Evolutionary conservation across 2,797 vertebrate species (phyloP), one percentile per base, ranked within the genome.

Genomic region (Hephaestus fuliginosus): DNA sequence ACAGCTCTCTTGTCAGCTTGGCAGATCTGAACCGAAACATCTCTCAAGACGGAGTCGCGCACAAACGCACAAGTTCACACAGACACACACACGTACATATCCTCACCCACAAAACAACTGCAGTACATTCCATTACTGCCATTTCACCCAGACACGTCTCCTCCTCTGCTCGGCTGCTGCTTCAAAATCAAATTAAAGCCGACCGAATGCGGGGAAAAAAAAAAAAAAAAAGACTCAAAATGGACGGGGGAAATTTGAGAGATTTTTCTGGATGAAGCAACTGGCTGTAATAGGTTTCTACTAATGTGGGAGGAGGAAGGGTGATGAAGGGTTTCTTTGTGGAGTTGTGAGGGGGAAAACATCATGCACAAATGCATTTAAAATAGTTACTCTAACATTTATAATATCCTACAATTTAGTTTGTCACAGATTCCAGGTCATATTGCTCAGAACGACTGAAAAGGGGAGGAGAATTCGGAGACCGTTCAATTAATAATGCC

Each of bases 121-220:
- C 62, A 64, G 17, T 18, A 22, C 79, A 74, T 80, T 84, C 64
- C 53, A 78, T 84, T 83, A 73, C 73, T 74, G 60, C 49, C 44
- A 62, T 52, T 64, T 52, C 53, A 69, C 48, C 28, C 58, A 62
- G 74, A 76, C 70, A 46, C 61, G 69, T 76, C 71, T 57, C 17
- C 74, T 65, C 76, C 28, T 84, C 62, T 67, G 65, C 79, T 82
- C 9, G 7, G 68, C 79, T 58, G 68, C 79, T 58, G 74, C 82
- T 81, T 56, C 36, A 20, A 70, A 83, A 86, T 85, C 74, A 57
- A 87, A 89, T 86, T 77, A 83, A 78, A 81, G 20, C 33, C 9
- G 6, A 43, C 5, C 33, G 63, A 88, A 88, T 39, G 71, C 44
- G 28, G 44, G 9, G 18, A 2, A 25, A 25, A 33, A 33, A 33